Evolutionary conservation across 30 jellyfish, hydroid and myxozoan species (phyloP), one percentile per base, ranked within the genome.

Genomic region (Aurelia coerulea): DNA sequence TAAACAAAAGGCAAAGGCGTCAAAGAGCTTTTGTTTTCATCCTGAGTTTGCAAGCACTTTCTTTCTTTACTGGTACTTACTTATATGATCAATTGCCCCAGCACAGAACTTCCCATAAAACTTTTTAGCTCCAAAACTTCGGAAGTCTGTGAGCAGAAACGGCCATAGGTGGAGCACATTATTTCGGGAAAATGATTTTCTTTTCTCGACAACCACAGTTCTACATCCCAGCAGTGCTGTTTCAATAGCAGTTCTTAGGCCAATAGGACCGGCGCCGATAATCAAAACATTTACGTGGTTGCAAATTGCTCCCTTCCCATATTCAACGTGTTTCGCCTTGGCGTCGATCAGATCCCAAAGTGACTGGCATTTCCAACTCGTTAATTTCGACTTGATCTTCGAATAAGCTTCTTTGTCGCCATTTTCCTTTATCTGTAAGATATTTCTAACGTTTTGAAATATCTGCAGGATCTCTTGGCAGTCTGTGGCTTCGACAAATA

Each of bases 151-250:
- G 83, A 93, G 76, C 49, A 93, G 85, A 73, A 93, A 93, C 16
- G 98, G 97, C 98, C 98, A 93, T n/a, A 93, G 74, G 79, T 93
- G 98, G 59, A 93, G 81, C 42, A 93, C 98, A 73, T 93, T 93
- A 67, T 93, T 88, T 46, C 98, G 71, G 39, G 93, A 46, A 84
- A 93, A 93, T 18, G 71, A 76, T 51, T 86, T 84, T 84, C 98
- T 69, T 74, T 88, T 93, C 71, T 93, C 98, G 33, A 93, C 96
- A 14, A 93, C 58, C 69, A 93, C 97, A 13, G 97, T 88, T 39
- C 89, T 75, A 72, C 98, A 93, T 14, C 98, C 98, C 52, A 93
- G 93, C 15, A 88, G 50, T 5, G 95, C 90, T 56, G 92, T 68
- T 88, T 93, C 98, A 19, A 93, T 93, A 23, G 98, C 98, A 3